Evolutionary conservation across 2,888 invertebrate species (phyloP), one percentile per base, ranked within the genome.

Genomic region (Agonopterix alstromeriana): DNA sequence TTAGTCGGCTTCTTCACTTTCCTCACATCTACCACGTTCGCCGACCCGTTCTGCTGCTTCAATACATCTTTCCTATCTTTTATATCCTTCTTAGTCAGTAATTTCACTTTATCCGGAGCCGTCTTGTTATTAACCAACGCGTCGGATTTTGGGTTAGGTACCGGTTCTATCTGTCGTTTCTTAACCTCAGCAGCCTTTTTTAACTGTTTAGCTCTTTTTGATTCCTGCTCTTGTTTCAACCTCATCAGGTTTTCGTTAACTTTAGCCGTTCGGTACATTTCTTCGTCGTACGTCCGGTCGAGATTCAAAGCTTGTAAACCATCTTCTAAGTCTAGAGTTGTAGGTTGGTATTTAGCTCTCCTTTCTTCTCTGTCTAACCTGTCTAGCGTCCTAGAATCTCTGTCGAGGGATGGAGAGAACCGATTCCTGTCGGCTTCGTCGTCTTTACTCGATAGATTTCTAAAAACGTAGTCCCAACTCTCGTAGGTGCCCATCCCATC

Each of bases 391-490:
- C 82, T 71, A 0, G 87, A 83, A 63, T 89, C 89, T 45, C 85
- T 65, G 42, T 89, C 88, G 1, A 86, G 57, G 0, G 88, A 83
- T 1, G 89, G 85, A 7, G 90, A 90, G 49, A 93, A 87, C 59
- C 95, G 91, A 49, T 92, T 93, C 44, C 93, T 92, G 0, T 91
- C 92, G 60, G 94, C 94, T 35, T 89, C 86, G 58, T 94, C 94
- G 0, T 94, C 93, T 61, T 94, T 92, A 58, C 92, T 93, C 50
- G 95, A 94, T 36, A 95, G 80, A 68, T 94, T 93, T 58, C 92
- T 90, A 67, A 93, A 95, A 0, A 95, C 95, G 66, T 94, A 95
- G 67, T 94, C 94, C 95, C 95, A 96, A 47, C 92, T 91, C 57
- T 94, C 94, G 49, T 92, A 92, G 0, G 92, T 92, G 0, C 93